A percentile compares a stretch with the other conserved stretches of the same genome.
These are phyloP conservation scores for Arnoldichthys spilopterus DNA, from an alignment of 2,797 vertebrate genomes.

Conservation along the genomic window DNA sequence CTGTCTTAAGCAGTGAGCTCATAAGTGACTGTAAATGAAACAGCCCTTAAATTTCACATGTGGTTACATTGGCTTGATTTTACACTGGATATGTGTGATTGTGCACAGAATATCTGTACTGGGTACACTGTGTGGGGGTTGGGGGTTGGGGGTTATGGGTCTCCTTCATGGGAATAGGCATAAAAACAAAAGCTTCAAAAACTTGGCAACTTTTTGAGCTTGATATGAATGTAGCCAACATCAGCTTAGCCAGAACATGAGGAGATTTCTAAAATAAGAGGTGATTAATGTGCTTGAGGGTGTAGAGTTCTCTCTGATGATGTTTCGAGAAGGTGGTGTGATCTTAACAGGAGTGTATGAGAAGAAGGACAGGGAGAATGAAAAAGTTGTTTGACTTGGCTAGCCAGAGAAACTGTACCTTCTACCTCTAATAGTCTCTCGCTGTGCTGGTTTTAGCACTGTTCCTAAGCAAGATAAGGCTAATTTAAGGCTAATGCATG, in stretches of 20 bases:
- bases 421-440: constrained; percentile 26
- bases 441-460: constrained; percentile 41
- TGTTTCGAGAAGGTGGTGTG: constrained; percentile 6
- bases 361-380: not conserved
- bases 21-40: constrained; percentile 38
- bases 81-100: not conserved
- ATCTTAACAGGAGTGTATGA: constrained; percentile 20
- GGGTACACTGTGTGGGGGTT: not conserved
- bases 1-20: constrained; percentile 43
- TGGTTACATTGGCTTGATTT: constrained; percentile 29
- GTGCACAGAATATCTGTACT: not conserved
- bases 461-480: constrained; percentile 20
- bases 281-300: constrained; percentile 14
- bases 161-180: constrained; percentile 14
- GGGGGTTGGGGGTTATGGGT: not conserved
- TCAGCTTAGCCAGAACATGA: constrained; percentile 14
- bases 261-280: constrained; percentile 24
- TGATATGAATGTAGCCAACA: constrained; percentile 8
- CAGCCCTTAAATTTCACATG: constrained; percentile 36
- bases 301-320: not conserved
- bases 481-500: constrained; percentile 7
- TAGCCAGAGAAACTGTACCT: constrained; percentile 20
- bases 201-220: not conserved
- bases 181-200: constrained; percentile 9
- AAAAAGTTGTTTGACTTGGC: constrained; percentile 36